Base-by-base conservation (phyloP, 2,113 vertebrate genomes). In the Festucalex cinctus region DNA sequence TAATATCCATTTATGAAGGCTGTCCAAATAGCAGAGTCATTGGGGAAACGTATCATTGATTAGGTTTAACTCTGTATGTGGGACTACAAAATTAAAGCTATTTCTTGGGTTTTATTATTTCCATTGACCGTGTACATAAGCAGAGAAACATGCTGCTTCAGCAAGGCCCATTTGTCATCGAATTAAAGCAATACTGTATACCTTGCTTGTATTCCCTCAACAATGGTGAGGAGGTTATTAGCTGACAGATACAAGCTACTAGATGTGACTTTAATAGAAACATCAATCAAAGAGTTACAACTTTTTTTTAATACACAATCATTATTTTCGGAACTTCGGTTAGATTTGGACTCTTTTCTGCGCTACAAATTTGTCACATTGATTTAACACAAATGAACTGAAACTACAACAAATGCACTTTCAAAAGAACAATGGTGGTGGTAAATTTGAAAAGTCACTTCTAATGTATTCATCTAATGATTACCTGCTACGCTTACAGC, bases 101-200 rank as follows among this genome's bases (percentile, higher is more conserved):
- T 79, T 81, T 76, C 66, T 77, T 74, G 19, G 48, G 59, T 73
- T 2, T 67, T 72, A 46, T 46, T 72, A 63, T 68, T 56, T 66
- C 3, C 17, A 71, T 57, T 73, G 65, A 81, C 76, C 53, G 73
- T 76, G 78, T 77, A 74, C 76, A 75, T 78, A 75, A 73, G 78
- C 20, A n/a, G 28, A 46, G 19, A 64, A 75, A 70, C 37, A 22
- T 60, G 76, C 46, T 69, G 71, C 66, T 72, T 44, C 19, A 48
- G 54, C 69, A 71, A 76, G 73, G 74, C 66, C 70, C 35, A 82
- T 85, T 88, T 70, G 67, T 84, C 84, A 84, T 77, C 44, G 68
- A 79, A 83, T 82, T 76, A 61, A 59, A 46, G 71, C 77, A 85
- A 80, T 79, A n/a, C n/a, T n/a, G n/a, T n/a, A 76, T 66, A 35